Evolutionary conservation across 2,113 vertebrate species (phyloP), one percentile per base, ranked within the genome.

Genomic region (Boleophthalmus pectinirostris): DNA sequence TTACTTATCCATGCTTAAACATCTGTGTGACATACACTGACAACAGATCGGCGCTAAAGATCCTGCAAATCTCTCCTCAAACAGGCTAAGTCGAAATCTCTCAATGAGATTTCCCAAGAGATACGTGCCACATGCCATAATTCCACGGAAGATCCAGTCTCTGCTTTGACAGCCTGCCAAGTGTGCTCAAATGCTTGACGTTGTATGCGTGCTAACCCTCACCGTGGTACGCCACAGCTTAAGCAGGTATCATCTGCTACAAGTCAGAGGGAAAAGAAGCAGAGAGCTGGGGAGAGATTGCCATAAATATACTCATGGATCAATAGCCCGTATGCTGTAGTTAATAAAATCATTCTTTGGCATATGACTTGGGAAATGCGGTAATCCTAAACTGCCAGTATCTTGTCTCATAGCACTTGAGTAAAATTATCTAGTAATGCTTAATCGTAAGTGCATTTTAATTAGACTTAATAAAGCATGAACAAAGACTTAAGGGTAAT

Each of bases 181-280:
- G 70, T 69, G 6, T 49, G 15, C 24, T 80, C 24, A 56, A 64
- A 74, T 2, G 6, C 54, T 47, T 46, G 1, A 46, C 29, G 72
- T 61, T 5, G 29, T 33, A 20, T 68, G 53, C 54, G 53, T 38
- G 43, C 80, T 79, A 72, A 78, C 71, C 43, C 74, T 72, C 23
- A 4, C 53, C 0, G 5, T 20, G 69, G 45, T 21, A 21, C 51
- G 7, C n/a, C 20, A 54, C 51, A 54, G 47, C 47, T 51, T 66
- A 69, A 63, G 23, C 43, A 75, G 18, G 21, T 64, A 68, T 74
- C 53, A 77, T 66, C n/a, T 75, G 70, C 57, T 77, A 70, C 57
- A 56, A 68, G 43, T 8, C 64, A 54, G 38, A 54, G 20, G 18
- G 11, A 61, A 77, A 18, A 35, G 43, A 23, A 73, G 12, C 23